Conservation (phyloP, 2,888 invertebrate genomes). For the Melipona bicolor region DNA sequence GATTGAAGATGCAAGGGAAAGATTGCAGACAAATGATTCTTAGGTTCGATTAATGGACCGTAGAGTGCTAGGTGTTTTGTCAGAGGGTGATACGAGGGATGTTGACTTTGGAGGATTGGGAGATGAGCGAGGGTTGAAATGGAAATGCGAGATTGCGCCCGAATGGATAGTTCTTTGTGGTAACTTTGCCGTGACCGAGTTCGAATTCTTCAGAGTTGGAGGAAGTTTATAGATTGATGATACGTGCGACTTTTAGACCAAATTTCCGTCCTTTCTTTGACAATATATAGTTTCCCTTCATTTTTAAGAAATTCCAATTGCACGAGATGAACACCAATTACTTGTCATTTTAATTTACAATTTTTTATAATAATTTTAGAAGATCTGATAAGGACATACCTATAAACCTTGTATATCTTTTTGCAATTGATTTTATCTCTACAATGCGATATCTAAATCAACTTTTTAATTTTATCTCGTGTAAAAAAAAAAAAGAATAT, state of each 20-base stretch:
- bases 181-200: neutral
- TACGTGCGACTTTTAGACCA: neutral
- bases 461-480: neutral
- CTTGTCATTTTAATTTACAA: too few relatives aligned
- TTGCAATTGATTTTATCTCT: neutral
- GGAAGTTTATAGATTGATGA: neutral
- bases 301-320: too few relatives aligned
- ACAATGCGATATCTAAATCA: neutral
- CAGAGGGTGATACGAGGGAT: neutral
- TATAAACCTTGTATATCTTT: too few relatives aligned
- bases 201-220: neutral
- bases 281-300: too few relatives aligned
- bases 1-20: constrained; percentile 28
- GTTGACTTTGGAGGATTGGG: neutral
- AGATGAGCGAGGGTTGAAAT: neutral
- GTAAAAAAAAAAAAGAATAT: neutral
- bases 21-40: constrained; percentile 1
- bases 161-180: neutral
- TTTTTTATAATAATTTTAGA: too few relatives aligned
- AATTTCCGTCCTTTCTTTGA: neutral
- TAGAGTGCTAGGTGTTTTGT: neutral
- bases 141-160: neutral
- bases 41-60: constrained; percentile 23
- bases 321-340: too few relatives aligned
- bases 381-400: too few relatives aligned